Percentiles rank a stretch among this genome's conserved stretches.
phyloP scores from a whole-genome alignment of 2,113 vertebrate genomes.

The Erpornis zantholeuca region DNA sequence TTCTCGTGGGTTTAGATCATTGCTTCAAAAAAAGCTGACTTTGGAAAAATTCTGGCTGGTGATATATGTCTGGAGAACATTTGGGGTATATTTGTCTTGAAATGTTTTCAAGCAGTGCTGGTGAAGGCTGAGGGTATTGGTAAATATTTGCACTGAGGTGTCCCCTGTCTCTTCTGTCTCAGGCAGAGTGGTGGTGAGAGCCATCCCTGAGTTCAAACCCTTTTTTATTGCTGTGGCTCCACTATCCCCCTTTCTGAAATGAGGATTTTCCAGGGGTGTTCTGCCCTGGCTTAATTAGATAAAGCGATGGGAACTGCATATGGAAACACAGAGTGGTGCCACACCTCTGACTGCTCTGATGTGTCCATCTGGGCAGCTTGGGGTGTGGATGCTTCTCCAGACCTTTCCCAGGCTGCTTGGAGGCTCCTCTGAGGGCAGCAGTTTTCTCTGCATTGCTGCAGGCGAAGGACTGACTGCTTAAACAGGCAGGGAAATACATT shows the following conservation, averaged over 20 bases:
- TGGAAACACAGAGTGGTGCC: background rate
- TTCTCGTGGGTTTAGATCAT: background rate
- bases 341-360: background rate
- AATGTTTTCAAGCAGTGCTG: background rate
- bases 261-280: background rate
- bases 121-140: background rate
- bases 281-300: background rate
- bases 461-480: background rate
- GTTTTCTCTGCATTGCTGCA: background rate
- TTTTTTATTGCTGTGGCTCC: background rate
- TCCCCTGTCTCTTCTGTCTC: background rate
- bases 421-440: background rate
- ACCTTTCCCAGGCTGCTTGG: background rate
- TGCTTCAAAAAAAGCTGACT: background rate
- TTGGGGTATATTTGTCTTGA: background rate
- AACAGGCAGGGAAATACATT: background rate
- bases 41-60: background rate
- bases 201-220: background rate
- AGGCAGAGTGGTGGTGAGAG: background rate
- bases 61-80: background rate
- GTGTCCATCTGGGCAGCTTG: background rate
- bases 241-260: background rate
- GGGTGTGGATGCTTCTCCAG: background rate
- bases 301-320: fast-evolving
- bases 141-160: no score